Base-by-base conservation (phyloP, 2,888 invertebrate genomes). In the Stenotaenia linearis region DNA sequence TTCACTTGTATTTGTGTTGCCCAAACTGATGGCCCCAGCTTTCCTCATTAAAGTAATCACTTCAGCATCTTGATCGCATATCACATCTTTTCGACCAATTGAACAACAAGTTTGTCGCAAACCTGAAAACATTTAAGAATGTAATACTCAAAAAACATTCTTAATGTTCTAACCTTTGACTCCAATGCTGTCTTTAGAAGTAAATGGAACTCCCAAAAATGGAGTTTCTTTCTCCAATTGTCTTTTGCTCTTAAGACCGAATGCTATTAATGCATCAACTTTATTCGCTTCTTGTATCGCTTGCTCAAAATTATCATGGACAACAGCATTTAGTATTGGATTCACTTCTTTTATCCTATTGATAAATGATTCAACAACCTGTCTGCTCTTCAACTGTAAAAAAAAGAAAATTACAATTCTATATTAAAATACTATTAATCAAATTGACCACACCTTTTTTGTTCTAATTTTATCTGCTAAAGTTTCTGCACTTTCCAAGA, bases 1-100 rank as follows among this genome's bases (percentile, higher is more conserved):
- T 85, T 97, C 96, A 0, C 96, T 95, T 0, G 93, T 92, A 85
- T 94, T 95, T 21, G 95, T 93, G 0, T 94, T 91, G 18, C 93
- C 89, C 45, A 97, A 86, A 0, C 93, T 92, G 79, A 97, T 92
- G 9, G 90, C 94, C 0, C 96, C 96, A 0, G 95, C 93, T 7
- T 87, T 84, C 80, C 89, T 88, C 81, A 93, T 87, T 0, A 88
- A 85, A 0, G 85, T 85, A 0, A 96, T 93, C 0, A 89, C 90
- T 0, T 87, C 89, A 0, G 95, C 93, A 86, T 96, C 93, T 0
- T 87, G 83, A 0, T 86, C 82, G 0, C n/a, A n/a, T n/a, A n/a
- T n/a, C n/a, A n/a, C n/a, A n/a, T n/a, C n/a, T n/a, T n/a, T n/a
- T n/a, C n/a, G n/a, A n/a, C n/a, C n/a, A n/a, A n/a, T n/a, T n/a